Conservation (phyloP, 2,113 vertebrate genomes). For the Parus major region DNA sequence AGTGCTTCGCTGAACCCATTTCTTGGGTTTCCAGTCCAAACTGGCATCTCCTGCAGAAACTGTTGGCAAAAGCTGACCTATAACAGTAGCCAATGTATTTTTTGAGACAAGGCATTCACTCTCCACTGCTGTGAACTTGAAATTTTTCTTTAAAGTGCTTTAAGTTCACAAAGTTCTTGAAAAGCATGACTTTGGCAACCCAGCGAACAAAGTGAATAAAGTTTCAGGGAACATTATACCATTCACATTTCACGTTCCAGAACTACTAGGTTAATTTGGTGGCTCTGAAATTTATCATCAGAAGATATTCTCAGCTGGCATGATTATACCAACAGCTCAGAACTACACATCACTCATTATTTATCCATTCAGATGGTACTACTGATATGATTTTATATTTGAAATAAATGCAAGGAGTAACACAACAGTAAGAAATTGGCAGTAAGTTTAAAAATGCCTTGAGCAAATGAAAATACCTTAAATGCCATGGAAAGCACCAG, state of each 20-base stretch:
- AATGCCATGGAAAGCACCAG: not conserved
- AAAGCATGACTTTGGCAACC: conserved; percentile 7
- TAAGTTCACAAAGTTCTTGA: conserved; percentile 33
- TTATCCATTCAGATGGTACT: not conserved
- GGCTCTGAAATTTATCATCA: not conserved
- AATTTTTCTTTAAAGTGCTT: conserved; percentile 30
- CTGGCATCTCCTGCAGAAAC: conserved; percentile 51
- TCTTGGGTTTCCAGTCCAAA: conserved; percentile 48
- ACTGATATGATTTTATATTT: not conserved
- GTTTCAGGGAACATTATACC: not conserved
- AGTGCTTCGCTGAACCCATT: not conserved
- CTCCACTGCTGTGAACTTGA: not conserved
- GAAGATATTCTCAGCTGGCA: not conserved
- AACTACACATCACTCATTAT: not conserved
- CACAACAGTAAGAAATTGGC: not conserved
- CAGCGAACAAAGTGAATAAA: not conserved
- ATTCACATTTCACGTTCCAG: not conserved
- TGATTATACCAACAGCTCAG: not conserved
- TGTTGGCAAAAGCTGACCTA: conserved; percentile 30
- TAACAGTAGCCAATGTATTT: conserved; percentile 21
- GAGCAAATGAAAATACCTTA: not conserved
- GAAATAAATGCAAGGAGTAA: not conserved
- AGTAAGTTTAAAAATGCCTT: not conserved
- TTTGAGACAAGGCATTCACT: not conserved
- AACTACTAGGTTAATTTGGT: not conserved